Evolutionary conservation across 1,140 invertebrate species (phyloP).

Genomic region (Bombus fervidus): DNA sequence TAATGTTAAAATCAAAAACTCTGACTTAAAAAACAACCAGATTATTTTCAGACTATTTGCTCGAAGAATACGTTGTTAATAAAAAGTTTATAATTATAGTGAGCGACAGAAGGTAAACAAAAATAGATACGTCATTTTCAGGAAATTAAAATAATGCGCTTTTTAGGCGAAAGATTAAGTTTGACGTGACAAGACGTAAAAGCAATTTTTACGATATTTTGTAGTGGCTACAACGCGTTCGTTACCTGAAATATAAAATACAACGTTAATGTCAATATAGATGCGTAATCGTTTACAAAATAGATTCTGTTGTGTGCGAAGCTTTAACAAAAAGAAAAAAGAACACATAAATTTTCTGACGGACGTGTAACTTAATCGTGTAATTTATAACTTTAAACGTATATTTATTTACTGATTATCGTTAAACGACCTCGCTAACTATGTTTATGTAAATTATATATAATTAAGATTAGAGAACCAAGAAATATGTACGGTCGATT

Average conservation of each 20-base stretch:
- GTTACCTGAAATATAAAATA: slow-evolving; percentile 21
- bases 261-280: neutral
- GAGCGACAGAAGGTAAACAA: neutral
- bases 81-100: neutral
- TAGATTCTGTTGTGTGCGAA: no score
- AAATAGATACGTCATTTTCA: neutral
- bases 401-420: neutral
- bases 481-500: neutral
- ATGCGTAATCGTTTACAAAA: neutral
- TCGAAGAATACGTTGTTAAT: neutral
- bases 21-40: neutral
- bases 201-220: neutral
- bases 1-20: neutral
- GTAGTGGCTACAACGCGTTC: neutral
- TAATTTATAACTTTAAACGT: no score
- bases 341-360: neutral
- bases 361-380: neutral
- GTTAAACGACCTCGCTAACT: neutral
- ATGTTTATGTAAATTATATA: neutral
- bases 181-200: neutral
- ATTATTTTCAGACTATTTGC: neutral
- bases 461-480: neutral
- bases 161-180: neutral
- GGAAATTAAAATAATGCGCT: neutral
- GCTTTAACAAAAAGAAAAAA: no score